Evolutionary conservation across 2,888 invertebrate genomes (phyloP).

Genomic region (Philereme transversata): DNA sequence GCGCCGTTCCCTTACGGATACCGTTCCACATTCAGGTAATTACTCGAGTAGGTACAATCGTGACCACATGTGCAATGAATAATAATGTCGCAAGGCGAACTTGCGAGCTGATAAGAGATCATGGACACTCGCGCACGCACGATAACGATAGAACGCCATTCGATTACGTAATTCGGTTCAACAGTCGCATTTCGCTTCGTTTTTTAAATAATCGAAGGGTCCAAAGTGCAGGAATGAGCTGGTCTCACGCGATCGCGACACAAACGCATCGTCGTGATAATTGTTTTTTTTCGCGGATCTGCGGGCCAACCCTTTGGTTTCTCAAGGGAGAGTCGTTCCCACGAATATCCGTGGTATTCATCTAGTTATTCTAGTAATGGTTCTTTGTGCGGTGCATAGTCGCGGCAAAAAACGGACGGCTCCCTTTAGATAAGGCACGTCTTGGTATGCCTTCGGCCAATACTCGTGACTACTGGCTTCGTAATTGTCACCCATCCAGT

Average conservation of each 20-base stretch:
- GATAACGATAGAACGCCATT: slow-evolving; percentile 42
- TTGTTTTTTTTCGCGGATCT: slow-evolving; percentile 46
- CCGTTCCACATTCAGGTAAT: slow-evolving; percentile 43
- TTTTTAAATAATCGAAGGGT: slow-evolving; percentile 41
- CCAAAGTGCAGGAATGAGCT: slow-evolving; percentile 44
- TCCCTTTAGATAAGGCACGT: slow-evolving; percentile 64
- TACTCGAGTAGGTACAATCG: slow-evolving; percentile 41
- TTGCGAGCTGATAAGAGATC: slow-evolving; percentile 62
- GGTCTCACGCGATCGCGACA: slow-evolving; percentile 51
- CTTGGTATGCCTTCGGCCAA: slow-evolving; percentile 51
- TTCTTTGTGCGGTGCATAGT: slow-evolving; percentile 44
- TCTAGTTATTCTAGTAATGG: slow-evolving; percentile 41
- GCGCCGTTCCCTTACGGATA: slow-evolving; percentile 23
- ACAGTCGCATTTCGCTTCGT: slow-evolving; percentile 8
- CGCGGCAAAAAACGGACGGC: slow-evolving; percentile 53
- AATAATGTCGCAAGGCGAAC: slow-evolving; percentile 60
- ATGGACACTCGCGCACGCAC: slow-evolving; percentile 49
- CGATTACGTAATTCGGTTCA: slow-evolving; percentile 42
- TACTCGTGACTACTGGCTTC: slow-evolving; percentile 43
- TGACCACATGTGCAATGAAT: slow-evolving; percentile 49
- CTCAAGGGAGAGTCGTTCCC: slow-evolving; percentile 48
- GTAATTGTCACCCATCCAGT: slow-evolving; percentile 37
- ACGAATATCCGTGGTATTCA: slow-evolving; percentile 55
- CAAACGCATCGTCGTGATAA: slow-evolving; percentile 28
- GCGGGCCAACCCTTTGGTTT: slow-evolving; percentile 53